phyloP scores from a whole-genome alignment of 2,113 vertebrate genomes.

The Urocynchramus pylzowi region DNA sequence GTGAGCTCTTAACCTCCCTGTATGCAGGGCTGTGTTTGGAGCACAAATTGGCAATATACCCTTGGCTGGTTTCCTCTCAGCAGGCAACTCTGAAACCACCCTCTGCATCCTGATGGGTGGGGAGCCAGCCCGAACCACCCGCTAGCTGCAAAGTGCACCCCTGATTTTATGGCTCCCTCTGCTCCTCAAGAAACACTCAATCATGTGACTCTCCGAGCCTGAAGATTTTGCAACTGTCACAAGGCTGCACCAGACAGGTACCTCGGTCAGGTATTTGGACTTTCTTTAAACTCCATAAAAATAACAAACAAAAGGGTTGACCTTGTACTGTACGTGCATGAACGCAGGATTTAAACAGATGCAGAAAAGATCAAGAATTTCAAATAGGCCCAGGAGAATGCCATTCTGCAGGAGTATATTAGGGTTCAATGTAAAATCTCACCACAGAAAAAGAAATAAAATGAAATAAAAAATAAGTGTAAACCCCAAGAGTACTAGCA shows the following conservation, averaged over 20 bases:
- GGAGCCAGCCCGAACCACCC: not conserved
- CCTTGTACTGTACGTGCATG: constrained; percentile 42
- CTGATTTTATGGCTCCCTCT: not conserved
- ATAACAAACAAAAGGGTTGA: constrained; percentile 58
- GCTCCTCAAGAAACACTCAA: constrained; percentile 30
- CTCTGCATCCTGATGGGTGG: not conserved
- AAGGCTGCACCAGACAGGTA: constrained; percentile 61
- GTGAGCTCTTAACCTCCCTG: not conserved
- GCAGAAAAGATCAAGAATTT: constrained; percentile 66
- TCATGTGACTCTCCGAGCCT: not conserved
- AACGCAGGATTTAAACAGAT: constrained; percentile 58
- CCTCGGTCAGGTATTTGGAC: constrained; percentile 68
- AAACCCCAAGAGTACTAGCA: constrained; percentile 20
- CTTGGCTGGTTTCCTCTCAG: not conserved
- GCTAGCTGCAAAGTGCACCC: not conserved
- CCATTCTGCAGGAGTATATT: constrained; percentile 50
- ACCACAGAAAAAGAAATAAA: constrained; percentile 34
- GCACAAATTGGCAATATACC: fast-evolving
- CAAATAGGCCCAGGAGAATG: constrained; percentile 54
- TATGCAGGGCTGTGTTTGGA: not conserved
- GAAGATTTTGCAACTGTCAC: constrained; percentile 59
- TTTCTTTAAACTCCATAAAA: constrained; percentile 69
- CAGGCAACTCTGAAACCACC: not conserved
- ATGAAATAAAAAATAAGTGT: constrained; percentile 16
- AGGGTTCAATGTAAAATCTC: constrained; percentile 46